Evolutionary conservation across 2,888 invertebrate genomes (phyloP).

Genomic region (Danaus chrysippus): DNA sequence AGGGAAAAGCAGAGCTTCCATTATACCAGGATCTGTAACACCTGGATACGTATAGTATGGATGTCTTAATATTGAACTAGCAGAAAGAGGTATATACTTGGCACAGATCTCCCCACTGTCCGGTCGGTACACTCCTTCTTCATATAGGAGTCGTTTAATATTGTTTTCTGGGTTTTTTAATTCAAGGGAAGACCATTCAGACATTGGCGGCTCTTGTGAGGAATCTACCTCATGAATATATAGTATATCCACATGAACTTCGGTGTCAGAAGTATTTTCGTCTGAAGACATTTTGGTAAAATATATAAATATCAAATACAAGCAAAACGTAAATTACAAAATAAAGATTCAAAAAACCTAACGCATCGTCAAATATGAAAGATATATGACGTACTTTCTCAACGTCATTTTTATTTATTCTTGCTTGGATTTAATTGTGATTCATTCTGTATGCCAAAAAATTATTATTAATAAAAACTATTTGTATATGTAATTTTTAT

Average conservation of each 20-base stretch:
- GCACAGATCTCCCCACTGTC: conserved; percentile 40
- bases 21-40: conserved; percentile 45
- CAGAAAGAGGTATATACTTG: conserved; percentile 38
- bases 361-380: background rate
- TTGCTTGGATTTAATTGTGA: background rate
- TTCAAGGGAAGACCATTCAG: conserved; percentile 38
- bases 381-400: background rate
- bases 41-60: conserved; percentile 42
- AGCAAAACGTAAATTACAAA: conserved; percentile 5
- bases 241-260: conserved; percentile 17
- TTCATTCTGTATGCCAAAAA: background rate
- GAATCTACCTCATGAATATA: conserved; percentile 26
- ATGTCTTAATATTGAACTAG: conserved; percentile 37
- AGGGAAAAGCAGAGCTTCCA: conserved; percentile 41
- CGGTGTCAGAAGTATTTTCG: conserved; percentile 7
- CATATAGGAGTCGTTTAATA: conserved; percentile 29
- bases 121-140: conserved; percentile 34
- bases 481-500: no score
- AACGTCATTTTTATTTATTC: background rate
- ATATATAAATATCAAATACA: background rate
- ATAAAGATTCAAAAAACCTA: conserved; percentile 15
- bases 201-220: conserved; percentile 36
- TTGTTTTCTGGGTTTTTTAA: conserved; percentile 28
- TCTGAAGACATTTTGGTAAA: conserved; percentile 19
- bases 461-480: conserved; percentile 9